Percentiles rank a stretch among this genome's conserved stretches.
Conservation (phyloP, 2,888 invertebrate genomes). For the Girardia tigrina region DNA sequence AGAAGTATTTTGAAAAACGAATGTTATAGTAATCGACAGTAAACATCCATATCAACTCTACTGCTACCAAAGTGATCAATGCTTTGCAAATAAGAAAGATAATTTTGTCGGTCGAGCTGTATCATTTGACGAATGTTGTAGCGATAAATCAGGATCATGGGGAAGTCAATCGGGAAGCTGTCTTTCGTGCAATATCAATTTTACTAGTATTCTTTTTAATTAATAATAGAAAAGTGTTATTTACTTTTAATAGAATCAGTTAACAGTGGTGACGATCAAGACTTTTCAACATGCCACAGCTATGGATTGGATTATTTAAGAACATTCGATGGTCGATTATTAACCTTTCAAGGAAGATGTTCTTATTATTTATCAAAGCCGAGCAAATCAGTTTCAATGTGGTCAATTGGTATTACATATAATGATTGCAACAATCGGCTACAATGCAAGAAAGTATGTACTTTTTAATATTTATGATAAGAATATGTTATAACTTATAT, state of each 20-base stretch:
- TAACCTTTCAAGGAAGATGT: slow-evolving; percentile 61
- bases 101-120: neutral
- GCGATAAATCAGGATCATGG: slow-evolving; percentile 28
- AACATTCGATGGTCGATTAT: slow-evolving; percentile 68
- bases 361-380: slow-evolving; percentile 59
- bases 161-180: slow-evolving; percentile 28
- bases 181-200: slow-evolving; percentile 24
- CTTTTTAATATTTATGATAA: too few species aligned
- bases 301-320: slow-evolving; percentile 53
- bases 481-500: too few species aligned
- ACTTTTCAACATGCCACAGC: slow-evolving; percentile 34
- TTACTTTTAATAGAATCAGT: too few species aligned
- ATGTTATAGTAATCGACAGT: neutral
- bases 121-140: slow-evolving; percentile 27
- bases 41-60: slow-evolving; percentile 15
- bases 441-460: neutral
- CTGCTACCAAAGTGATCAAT: slow-evolving; percentile 21
- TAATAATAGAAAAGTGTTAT: too few species aligned
- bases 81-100: slow-evolving; percentile 23
- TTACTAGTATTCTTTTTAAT: too few species aligned
- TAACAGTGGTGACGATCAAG: too few species aligned
- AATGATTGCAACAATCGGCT: neutral
- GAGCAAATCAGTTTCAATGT: neutral
- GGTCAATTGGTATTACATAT: neutral
- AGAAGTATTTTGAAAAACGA: too few species aligned